These are phyloP conservation scores for Bacillus rossius DNA, from an alignment of 1,140 invertebrate species.

Conservation along the genomic window DNA sequence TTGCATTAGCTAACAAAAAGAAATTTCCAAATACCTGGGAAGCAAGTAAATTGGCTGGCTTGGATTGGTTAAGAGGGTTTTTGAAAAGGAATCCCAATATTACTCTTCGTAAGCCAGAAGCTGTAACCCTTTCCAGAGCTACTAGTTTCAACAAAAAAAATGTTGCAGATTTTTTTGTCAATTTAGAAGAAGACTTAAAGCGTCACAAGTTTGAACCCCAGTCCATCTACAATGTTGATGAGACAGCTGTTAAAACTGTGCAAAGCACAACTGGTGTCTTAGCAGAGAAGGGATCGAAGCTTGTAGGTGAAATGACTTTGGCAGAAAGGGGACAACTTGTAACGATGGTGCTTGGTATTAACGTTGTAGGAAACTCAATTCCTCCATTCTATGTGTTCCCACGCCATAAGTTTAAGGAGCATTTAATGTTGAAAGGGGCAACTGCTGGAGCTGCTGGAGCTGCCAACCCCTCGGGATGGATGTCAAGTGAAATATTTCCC, in stretches of 20 bases:
- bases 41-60: conserved; percentile 25
- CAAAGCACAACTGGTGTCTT: conserved; percentile 33
- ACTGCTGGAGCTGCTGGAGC: conserved; percentile 5
- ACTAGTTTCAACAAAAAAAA: conserved; percentile 40
- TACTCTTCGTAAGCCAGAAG: conserved; percentile 39
- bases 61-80: conserved; percentile 40
- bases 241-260: conserved; percentile 38
- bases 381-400: conserved; percentile 31
- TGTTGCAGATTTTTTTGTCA: conserved; percentile 35
- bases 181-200: conserved; percentile 24
- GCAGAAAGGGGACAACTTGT: conserved; percentile 37
- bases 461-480: conserved; percentile 20
- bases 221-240: conserved; percentile 38
- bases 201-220: conserved; percentile 28
- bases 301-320: conserved; percentile 33
- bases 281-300: conserved; percentile 32
- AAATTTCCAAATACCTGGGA: conserved; percentile 19
- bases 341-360: conserved; percentile 32
- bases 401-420: conserved; percentile 18
- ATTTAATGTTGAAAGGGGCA: conserved; percentile 14
- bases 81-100: conserved; percentile 37
- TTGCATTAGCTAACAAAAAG: conserved; percentile 10
- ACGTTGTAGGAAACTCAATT: conserved; percentile 27
- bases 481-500: conserved; percentile 20
- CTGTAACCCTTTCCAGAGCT: conserved; percentile 35